Conservation (phyloP, 2,797 vertebrate species). For the Sardinella longiceps region DNA sequence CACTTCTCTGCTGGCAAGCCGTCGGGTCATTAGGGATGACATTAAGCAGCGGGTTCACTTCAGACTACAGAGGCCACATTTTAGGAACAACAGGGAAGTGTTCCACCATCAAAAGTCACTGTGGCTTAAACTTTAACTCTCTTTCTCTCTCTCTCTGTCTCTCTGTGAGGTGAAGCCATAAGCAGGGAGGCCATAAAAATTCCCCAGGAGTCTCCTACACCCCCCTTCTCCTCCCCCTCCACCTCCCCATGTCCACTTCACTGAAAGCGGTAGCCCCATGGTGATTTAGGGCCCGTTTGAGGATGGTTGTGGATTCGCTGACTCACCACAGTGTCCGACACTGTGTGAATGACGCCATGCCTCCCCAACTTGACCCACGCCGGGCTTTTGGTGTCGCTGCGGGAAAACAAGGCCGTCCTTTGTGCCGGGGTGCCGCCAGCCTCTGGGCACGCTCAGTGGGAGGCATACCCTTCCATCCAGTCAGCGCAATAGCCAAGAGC, state of each 20-base stretch:
- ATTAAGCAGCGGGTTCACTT: constrained; percentile 9
- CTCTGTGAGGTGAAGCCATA: background rate
- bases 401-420: constrained; percentile 71
- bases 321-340: constrained; percentile 26
- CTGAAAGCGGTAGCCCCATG: background rate
- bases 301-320: constrained; percentile 31
- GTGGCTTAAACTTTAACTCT: constrained; percentile 13
- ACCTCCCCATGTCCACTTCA: background rate
- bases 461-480: constrained; percentile 43
- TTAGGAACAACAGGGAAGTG: constrained; percentile 9
- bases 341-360: constrained; percentile 33
- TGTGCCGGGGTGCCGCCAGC: constrained; percentile 66
- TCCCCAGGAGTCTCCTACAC: background rate
- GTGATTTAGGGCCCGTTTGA: background rate
- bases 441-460: constrained; percentile 63
- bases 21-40: constrained; percentile 30
- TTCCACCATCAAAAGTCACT: background rate
- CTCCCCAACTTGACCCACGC: constrained; percentile 30
- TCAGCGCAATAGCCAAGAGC: constrained; percentile 35
- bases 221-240: background rate
- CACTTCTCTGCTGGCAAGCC: constrained; percentile 31
- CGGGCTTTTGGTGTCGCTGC: constrained; percentile 30
- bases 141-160: no score
- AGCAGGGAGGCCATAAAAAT: background rate
- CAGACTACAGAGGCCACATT: background rate